These are phyloP conservation scores for Acromyrmex echinatior DNA, from an alignment of 1,140 invertebrate species.

Conservation along the genomic window DNA sequence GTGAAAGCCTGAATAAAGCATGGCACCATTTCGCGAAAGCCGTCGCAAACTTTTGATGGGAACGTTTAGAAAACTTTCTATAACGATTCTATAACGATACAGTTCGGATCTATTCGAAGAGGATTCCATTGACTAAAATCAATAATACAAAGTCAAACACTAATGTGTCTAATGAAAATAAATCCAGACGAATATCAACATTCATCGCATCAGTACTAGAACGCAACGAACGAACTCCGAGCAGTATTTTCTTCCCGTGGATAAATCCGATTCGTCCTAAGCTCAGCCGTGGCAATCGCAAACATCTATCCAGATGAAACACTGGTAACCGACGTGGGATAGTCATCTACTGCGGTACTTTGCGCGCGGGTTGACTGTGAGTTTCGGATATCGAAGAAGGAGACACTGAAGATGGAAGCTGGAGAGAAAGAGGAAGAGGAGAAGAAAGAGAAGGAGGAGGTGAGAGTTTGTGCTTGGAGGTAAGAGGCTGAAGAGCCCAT, in stretches of 20 bases:
- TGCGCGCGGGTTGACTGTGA: conserved; percentile 58
- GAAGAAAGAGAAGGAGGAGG: not conserved
- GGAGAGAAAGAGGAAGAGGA: not conserved
- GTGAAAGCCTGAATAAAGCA: conserved; percentile 67
- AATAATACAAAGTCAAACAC: conserved; percentile 20
- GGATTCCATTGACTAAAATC: conserved; percentile 1
- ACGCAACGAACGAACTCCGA: not conserved
- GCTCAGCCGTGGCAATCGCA: conserved; percentile 43
- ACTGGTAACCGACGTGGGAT: conserved; percentile 44
- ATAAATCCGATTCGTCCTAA: conserved; percentile 53
- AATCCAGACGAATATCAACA: not conserved
- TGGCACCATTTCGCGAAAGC: not conserved
- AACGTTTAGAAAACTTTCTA: conserved; percentile 55
- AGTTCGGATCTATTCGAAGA: not conserved
- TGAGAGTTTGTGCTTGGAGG: conserved; percentile 68
- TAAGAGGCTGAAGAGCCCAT: conserved; percentile 82
- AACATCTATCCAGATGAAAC: conserved; percentile 57
- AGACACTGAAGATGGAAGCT: conserved; percentile 50
- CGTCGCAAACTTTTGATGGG: conserved; percentile 37
- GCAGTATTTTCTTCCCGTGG: not conserved
- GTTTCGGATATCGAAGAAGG: conserved; percentile 71
- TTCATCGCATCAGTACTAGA: not conserved
- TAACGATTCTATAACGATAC: not conserved
- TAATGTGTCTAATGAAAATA: not conserved
- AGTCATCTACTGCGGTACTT: conserved; percentile 54